These are phyloP conservation scores for Macrotrachela quadricornifera DNA, from an alignment of 1,140 invertebrate genomes.

Conservation along the genomic window DNA sequence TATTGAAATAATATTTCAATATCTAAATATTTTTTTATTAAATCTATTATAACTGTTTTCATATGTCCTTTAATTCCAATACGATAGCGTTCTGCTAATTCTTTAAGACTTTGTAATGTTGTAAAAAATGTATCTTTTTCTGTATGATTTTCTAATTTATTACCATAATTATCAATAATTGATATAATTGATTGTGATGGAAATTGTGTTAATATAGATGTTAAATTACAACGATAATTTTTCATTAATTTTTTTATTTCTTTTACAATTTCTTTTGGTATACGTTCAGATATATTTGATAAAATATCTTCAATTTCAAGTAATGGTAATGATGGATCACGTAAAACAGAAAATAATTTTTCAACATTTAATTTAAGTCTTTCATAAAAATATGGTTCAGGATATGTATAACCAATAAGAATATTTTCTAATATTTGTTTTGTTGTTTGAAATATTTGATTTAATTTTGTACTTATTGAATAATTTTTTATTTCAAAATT, in stretches of 20 bases:
- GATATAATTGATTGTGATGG: slow-evolving; percentile 84
- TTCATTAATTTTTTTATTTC: slow-evolving; percentile 79
- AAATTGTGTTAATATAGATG: slow-evolving; percentile 84
- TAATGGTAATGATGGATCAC: slow-evolving; percentile 73
- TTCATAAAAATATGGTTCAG: slow-evolving; percentile 69
- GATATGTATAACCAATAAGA: slow-evolving; percentile 59
- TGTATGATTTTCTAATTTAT: slow-evolving; percentile 45
- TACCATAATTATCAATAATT: slow-evolving; percentile 52
- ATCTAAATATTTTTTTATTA: slow-evolving; percentile 72
- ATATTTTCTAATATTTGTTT: slow-evolving; percentile 59
- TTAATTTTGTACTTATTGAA: slow-evolving; percentile 49
- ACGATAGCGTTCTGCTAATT: slow-evolving; percentile 72
- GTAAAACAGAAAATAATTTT: slow-evolving; percentile 70
- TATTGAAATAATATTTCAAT: slow-evolving; percentile 85
- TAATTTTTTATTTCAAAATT: neutral
- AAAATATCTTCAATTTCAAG: slow-evolving; percentile 70
- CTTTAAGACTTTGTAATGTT: slow-evolving; percentile 77
- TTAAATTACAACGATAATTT: slow-evolving; percentile 83
- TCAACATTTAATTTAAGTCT: slow-evolving; percentile 63
- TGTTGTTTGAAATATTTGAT: slow-evolving; percentile 63
- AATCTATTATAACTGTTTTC: slow-evolving; percentile 83
- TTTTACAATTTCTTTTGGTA: slow-evolving; percentile 73
- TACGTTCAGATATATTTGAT: slow-evolving; percentile 73
- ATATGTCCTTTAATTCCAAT: slow-evolving; percentile 85
- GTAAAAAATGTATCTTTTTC: slow-evolving; percentile 87